phyloP scores from a whole-genome alignment of 2,888 invertebrate genomes.

The Dryadula phaetusa region DNA sequence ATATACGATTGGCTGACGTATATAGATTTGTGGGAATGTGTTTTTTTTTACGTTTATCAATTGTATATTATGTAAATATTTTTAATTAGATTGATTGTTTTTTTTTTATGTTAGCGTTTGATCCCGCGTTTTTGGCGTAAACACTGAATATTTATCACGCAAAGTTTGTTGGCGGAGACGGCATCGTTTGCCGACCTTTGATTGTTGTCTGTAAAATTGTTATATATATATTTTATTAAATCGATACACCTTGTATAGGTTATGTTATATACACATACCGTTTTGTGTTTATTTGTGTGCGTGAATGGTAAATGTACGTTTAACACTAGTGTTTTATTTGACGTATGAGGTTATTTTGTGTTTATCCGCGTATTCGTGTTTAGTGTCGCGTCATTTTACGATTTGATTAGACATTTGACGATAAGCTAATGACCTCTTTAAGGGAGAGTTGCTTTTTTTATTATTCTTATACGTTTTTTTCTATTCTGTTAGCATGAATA shows the following conservation, averaged over 20 bases:
- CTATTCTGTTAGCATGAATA: background rate
- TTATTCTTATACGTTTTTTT: background rate
- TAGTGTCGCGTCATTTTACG: conserved; percentile 15
- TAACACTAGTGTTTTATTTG: conserved; percentile 50
- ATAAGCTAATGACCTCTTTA: conserved; percentile 11
- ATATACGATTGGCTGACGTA: conserved; percentile 55
- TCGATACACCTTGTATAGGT: conserved; percentile 47
- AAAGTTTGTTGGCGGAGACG: background rate
- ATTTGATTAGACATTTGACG: background rate
- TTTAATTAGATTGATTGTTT: background rate
- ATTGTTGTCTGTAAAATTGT: conserved; percentile 50
- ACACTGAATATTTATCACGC: conserved; percentile 31
- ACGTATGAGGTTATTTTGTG: conserved; percentile 29
- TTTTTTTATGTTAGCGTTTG: background rate
- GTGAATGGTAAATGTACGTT: conserved; percentile 49
- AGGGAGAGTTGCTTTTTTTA: conserved; percentile 2
- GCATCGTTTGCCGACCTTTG: conserved; percentile 57
- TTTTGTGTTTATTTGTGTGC: conserved; percentile 49
- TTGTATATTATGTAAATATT: conserved; percentile 14
- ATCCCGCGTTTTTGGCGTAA: background rate
- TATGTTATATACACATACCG: conserved; percentile 46
- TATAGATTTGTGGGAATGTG: conserved; percentile 45
- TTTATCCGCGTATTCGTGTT: conserved; percentile 19
- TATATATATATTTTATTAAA: conserved; percentile 44
- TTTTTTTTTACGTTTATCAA: conserved; percentile 54